Percentiles rank a stretch among this genome's conserved stretches.
phyloP scores from a whole-genome alignment of 2,888 invertebrate species.

The Tiphia femorata region DNA sequence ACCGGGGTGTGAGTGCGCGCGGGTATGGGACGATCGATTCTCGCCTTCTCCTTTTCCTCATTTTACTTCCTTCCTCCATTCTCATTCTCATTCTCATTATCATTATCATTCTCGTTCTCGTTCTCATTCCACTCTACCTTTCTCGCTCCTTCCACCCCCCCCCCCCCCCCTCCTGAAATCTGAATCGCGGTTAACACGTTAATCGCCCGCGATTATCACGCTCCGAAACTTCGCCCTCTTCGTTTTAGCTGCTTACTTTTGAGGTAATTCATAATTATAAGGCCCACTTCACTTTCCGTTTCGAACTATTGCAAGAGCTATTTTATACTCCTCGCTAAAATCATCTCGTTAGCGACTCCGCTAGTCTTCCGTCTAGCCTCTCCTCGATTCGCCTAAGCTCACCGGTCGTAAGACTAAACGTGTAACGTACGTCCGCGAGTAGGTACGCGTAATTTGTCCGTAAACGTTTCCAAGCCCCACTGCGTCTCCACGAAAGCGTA shows the following conservation, averaged over 20 bases:
- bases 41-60: conserved; percentile 10
- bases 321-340: neutral
- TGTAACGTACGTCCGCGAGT: no score
- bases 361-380: no score
- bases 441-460: no score
- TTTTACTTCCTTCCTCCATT: neutral
- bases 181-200: no score
- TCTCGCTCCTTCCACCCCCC: no score
- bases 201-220: conserved; percentile 14
- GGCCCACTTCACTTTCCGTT: conserved; percentile 49
- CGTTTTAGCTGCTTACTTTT: conserved; percentile 44
- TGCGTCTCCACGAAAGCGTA: conserved; percentile 37
- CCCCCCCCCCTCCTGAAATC: no score
- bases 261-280: conserved; percentile 52
- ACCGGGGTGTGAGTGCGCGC: no score
- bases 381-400: no score
- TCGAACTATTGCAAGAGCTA: conserved; percentile 39
- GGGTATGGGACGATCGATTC: conserved; percentile 14
- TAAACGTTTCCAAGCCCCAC: neutral
- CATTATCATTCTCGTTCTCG: no score
- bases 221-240: conserved; percentile 24
- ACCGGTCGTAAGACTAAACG: no score
- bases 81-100: no score
- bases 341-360: no score
- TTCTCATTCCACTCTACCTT: neutral